phyloP scores from a whole-genome alignment of 1,140 invertebrate genomes.

The Prorops nasuta region DNA sequence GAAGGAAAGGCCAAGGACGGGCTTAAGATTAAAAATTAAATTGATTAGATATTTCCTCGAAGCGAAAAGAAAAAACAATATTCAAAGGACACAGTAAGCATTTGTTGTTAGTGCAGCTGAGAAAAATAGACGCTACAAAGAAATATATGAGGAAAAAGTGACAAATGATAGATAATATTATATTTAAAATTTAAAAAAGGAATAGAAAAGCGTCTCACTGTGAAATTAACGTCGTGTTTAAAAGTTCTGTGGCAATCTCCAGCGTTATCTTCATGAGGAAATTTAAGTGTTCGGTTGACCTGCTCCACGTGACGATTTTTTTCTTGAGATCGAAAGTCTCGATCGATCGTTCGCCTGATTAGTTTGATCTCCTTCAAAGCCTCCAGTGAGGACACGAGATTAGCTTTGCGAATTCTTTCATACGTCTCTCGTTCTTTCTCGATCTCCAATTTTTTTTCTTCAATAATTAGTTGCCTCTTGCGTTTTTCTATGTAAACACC shows the following conservation, averaged over 20 bases:
- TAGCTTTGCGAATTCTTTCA: slow-evolving; percentile 27
- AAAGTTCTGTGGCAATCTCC: slow-evolving; percentile 30
- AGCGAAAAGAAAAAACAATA: no score
- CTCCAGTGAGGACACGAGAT: slow-evolving; percentile 19
- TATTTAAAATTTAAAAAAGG: no score
- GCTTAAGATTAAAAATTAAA: no score
- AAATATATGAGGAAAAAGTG: no score
- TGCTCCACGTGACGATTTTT: slow-evolving; percentile 21
- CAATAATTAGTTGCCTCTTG: slow-evolving; percentile 24
- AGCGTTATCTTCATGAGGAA: slow-evolving; percentile 4
- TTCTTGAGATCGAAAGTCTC: no score
- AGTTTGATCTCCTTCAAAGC: slow-evolving; percentile 31
- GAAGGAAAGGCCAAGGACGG: no score
- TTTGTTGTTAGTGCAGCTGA: no score
- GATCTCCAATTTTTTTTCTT: slow-evolving; percentile 8
- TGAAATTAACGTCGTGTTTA: slow-evolving; percentile 22
- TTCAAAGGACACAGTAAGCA: no score
- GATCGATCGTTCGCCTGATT: slow-evolving; percentile 30
- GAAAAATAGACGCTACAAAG: no score
- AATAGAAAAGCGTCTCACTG: slow-evolving; percentile 23
- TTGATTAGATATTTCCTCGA: no score
- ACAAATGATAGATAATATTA: no score
- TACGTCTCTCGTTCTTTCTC: slow-evolving; percentile 23
- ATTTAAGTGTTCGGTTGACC: slow-evolving; percentile 15
- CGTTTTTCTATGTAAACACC: slow-evolving; percentile 18